phyloP scores from a whole-genome alignment of 1,140 invertebrate species.

The Hycleus phaleratus region DNA sequence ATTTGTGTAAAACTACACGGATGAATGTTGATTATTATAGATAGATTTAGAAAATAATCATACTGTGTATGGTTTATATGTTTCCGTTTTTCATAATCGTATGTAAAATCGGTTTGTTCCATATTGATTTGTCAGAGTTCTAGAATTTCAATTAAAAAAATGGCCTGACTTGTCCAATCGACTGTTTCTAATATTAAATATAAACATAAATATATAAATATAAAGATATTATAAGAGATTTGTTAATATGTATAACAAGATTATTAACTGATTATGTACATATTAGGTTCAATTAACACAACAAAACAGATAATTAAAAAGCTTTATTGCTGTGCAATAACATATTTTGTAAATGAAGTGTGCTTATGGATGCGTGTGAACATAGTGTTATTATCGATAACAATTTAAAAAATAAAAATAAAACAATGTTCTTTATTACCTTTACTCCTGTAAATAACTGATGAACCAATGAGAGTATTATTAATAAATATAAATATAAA shows the following conservation, averaged over 20 bases:
- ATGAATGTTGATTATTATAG: conserved; percentile 3
- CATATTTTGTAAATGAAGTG: conserved; percentile 12
- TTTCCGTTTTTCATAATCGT: background rate
- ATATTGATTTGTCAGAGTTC: too few species aligned
- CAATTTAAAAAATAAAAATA: conserved; percentile 2
- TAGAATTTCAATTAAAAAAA: too few species aligned
- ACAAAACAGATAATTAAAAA: background rate
- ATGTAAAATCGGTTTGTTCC: background rate
- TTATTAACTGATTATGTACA: background rate
- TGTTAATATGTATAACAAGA: conserved; percentile 4
- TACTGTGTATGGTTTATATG: conserved; percentile 12
- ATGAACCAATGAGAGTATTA: conserved; percentile 16
- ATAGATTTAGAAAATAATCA: conserved; percentile 3
- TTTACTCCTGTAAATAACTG: conserved; percentile 12
- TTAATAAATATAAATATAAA: conserved; percentile 10
- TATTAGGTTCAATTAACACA: conserved; percentile 2
- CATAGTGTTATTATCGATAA: too few species aligned
- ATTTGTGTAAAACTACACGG: background rate
- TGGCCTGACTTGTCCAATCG: too few species aligned
- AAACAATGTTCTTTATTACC: conserved; percentile 8
- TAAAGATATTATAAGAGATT: background rate
- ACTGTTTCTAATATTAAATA: too few species aligned
- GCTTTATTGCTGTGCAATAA: conserved; percentile 25
- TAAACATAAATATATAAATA: too few species aligned
- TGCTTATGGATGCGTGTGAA: conserved; percentile 12